Percentiles rank a stretch among this genome's conserved stretches.
Conservation (phyloP, 2,888 invertebrate genomes). For the Cephus nigrinus region DNA sequence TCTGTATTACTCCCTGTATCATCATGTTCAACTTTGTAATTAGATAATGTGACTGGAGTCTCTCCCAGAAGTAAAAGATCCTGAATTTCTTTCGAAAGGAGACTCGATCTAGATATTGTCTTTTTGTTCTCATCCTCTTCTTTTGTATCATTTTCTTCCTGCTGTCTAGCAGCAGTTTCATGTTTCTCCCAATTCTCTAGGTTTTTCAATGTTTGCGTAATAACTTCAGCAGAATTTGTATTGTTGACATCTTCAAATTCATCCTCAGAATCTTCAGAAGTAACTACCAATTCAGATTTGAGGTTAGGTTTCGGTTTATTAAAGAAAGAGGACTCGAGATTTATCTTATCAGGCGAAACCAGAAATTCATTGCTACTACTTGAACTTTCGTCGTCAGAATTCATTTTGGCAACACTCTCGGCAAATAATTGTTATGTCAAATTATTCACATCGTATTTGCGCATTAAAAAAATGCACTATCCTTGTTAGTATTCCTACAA, state of each 20-base stretch:
- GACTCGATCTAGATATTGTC: slow-evolving; percentile 8
- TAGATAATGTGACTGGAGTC: slow-evolving; percentile 20
- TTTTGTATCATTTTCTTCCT: neutral
- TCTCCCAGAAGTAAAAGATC: slow-evolving; percentile 56
- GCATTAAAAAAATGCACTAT: neutral
- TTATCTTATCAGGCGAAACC: slow-evolving; percentile 69
- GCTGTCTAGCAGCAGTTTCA: neutral
- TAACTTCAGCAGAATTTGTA: slow-evolving; percentile 40
- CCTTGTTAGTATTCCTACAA: neutral
- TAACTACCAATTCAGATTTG: slow-evolving; percentile 68
- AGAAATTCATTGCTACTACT: slow-evolving; percentile 70
- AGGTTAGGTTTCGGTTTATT: slow-evolving; percentile 34
- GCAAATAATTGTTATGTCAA: neutral
- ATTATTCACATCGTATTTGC: neutral
- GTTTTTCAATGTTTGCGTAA: slow-evolving; percentile 56
- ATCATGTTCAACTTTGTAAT: slow-evolving; percentile 11
- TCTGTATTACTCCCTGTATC: slow-evolving; percentile 9
- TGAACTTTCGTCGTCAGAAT: slow-evolving; percentile 50
- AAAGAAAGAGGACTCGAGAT: slow-evolving; percentile 71
- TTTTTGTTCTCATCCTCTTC: neutral
- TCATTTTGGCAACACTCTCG: neutral
- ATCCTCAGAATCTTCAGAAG: slow-evolving; percentile 72
- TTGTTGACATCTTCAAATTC: slow-evolving; percentile 68
- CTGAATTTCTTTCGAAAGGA: slow-evolving; percentile 46
- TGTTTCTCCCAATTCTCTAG: slow-evolving; percentile 37